Conservation (phyloP, 2,113 vertebrate genomes). For the Sialia sialis region DNA sequence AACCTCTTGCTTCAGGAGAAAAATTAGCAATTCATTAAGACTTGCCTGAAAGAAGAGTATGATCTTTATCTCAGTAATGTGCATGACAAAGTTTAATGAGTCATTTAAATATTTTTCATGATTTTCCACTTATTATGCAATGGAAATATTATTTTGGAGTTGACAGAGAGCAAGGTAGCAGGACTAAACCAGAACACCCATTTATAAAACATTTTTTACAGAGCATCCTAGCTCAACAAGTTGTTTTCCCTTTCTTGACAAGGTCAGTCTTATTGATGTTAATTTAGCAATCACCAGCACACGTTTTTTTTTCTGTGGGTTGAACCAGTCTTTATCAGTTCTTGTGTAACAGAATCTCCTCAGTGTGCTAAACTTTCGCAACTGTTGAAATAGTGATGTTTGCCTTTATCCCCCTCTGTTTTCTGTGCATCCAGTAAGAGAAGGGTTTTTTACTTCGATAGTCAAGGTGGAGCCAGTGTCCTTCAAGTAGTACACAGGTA, state of each 20-base stretch:
- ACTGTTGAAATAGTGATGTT: not conserved
- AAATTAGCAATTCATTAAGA: not conserved
- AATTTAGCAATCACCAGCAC: not conserved
- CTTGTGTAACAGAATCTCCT: not conserved
- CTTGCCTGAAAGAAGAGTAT: not conserved
- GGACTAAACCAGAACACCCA: not conserved
- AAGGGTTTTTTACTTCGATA: not conserved
- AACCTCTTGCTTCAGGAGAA: slow-evolving; percentile 1
- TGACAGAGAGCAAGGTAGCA: not conserved
- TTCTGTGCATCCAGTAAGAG: not conserved
- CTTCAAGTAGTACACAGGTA: not conserved
- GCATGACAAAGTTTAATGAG: not conserved
- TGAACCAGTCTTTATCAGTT: not conserved
- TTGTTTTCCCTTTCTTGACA: not conserved
- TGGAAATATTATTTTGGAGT: not conserved
- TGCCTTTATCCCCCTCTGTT: not conserved
- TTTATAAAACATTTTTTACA: not conserved
- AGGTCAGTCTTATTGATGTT: not conserved
- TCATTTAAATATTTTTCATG: not conserved
- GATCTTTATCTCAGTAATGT: slow-evolving; percentile 27
- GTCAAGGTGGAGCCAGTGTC: not conserved
- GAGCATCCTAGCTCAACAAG: not conserved
- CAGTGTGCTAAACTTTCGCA: not conserved
- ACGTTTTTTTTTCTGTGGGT: not conserved
- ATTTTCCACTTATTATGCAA: not conserved